These are phyloP conservation scores for Eledone cirrhosa DNA, from an alignment of 2,888 invertebrate genomes.

Conservation along the genomic window DNA sequence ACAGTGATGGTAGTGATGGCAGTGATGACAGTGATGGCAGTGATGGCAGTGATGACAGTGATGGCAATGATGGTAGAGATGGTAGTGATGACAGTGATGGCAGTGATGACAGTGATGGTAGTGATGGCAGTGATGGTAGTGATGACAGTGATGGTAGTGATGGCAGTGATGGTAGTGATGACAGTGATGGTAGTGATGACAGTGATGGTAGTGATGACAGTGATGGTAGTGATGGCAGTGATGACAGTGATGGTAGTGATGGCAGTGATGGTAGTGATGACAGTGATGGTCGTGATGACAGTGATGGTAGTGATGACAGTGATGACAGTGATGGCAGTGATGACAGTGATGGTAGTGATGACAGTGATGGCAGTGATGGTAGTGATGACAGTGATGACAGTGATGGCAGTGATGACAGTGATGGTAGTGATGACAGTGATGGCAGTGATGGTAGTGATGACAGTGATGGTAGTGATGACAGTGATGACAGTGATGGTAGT, in stretches of 20 bases:
- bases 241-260: constrained; percentile 30
- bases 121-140: constrained; percentile 30
- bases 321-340: constrained; percentile 13
- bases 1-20: constrained; percentile 26
- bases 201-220: not conserved
- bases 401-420: constrained; percentile 28
- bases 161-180: constrained; percentile 19
- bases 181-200: constrained; percentile 13
- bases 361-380: constrained; percentile 27
- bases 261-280: constrained; percentile 30
- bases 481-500: constrained; percentile 11
- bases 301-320: not conserved
- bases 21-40: constrained; percentile 18
- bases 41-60: too few species aligned
- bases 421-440: constrained; percentile 17
- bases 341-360: constrained; percentile 24
- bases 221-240: constrained; percentile 2
- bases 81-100: too few species aligned
- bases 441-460: constrained; percentile 19
- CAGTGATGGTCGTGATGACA: constrained; percentile 29
- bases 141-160: constrained; percentile 25
- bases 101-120: constrained; percentile 27
- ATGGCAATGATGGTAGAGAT: too few species aligned
- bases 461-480: not conserved
- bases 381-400: constrained; percentile 28